Conservation (phyloP, 1,140 invertebrate species). For the Brachionus sp. region DNA sequence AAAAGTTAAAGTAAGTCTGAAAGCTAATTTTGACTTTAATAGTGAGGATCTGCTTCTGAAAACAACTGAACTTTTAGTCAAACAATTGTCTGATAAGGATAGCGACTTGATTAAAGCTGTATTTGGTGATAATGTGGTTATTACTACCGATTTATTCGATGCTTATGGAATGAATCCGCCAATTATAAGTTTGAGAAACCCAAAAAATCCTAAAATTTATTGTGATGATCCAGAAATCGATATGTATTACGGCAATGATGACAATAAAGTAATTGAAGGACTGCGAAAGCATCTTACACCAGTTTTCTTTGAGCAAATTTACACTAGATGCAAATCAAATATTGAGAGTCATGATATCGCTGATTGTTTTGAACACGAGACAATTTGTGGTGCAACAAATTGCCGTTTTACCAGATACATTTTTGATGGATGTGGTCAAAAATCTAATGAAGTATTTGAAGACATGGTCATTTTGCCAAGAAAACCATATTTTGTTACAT, state of each 20-base stretch:
- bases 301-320: background rate
- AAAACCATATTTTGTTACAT: background rate
- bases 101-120: background rate
- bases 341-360: background rate
- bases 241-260: background rate
- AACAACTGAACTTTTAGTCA: background rate
- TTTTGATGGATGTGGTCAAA: slow-evolving; percentile 12
- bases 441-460: slow-evolving; percentile 14
- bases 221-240: slow-evolving; percentile 24
- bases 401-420: background rate
- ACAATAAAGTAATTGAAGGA: background rate
- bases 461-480: background rate
- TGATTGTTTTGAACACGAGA: background rate
- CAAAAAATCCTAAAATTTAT: background rate
- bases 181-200: background rate
- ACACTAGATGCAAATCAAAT: background rate
- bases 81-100: background rate
- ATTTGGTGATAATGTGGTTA: background rate
- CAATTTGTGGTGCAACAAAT: background rate
- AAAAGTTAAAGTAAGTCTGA: background rate
- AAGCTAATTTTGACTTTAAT: background rate
- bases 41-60: background rate
- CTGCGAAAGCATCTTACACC: background rate
- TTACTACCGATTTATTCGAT: slow-evolving; percentile 3
- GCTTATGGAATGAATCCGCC: slow-evolving; percentile 24